Evolutionary conservation across 2,797 vertebrate species (phyloP).

Genomic region (Lithobates sylvaticus): DNA sequence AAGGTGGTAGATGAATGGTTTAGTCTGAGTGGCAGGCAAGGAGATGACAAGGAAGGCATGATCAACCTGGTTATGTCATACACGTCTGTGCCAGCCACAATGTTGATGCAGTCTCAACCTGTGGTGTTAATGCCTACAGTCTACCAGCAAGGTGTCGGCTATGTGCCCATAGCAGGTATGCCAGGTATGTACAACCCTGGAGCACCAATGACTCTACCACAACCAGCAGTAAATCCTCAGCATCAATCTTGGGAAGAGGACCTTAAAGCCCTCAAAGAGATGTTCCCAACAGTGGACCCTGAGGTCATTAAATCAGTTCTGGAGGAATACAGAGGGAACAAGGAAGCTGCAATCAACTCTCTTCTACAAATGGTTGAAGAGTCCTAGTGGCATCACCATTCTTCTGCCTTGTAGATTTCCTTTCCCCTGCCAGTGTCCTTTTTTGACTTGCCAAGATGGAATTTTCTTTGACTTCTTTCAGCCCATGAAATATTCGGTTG

Average conservation of each 20-base stretch:
- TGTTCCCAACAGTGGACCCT: slow-evolving; percentile 95
- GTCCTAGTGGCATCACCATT: slow-evolving; percentile 76
- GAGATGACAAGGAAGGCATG: slow-evolving; percentile 98
- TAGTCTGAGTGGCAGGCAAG: slow-evolving; percentile 93
- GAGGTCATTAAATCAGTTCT: slow-evolving; percentile 95
- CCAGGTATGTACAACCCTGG: slow-evolving; percentile 91
- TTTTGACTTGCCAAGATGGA: slow-evolving; percentile 67
- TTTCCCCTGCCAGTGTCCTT: slow-evolving; percentile 33
- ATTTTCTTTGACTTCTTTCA: slow-evolving; percentile 36
- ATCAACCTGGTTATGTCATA: slow-evolving; percentile 98
- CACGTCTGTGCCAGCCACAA: slow-evolving; percentile 87
- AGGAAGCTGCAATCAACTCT: slow-evolving; percentile 94
- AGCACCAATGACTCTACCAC: slow-evolving; percentile 86
- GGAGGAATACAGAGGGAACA: slow-evolving; percentile 92
- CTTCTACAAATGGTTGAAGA: slow-evolving; percentile 96
- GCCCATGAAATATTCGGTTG: slow-evolving; percentile 24
- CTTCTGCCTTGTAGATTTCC: neutral
- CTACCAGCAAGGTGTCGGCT: slow-evolving; percentile 96
- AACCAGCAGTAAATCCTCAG: slow-evolving; percentile 75
- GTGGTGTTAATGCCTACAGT: slow-evolving; percentile 97
- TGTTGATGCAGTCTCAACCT: slow-evolving; percentile 91
- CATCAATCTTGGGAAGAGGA: slow-evolving; percentile 87
- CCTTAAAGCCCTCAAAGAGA: slow-evolving; percentile 92
- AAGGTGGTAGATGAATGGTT: slow-evolving; percentile 94
- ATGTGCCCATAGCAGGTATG: slow-evolving; percentile 95